These are phyloP conservation scores for Apotomis capreana DNA, from an alignment of 2,888 invertebrate genomes.

Conservation along the genomic window DNA sequence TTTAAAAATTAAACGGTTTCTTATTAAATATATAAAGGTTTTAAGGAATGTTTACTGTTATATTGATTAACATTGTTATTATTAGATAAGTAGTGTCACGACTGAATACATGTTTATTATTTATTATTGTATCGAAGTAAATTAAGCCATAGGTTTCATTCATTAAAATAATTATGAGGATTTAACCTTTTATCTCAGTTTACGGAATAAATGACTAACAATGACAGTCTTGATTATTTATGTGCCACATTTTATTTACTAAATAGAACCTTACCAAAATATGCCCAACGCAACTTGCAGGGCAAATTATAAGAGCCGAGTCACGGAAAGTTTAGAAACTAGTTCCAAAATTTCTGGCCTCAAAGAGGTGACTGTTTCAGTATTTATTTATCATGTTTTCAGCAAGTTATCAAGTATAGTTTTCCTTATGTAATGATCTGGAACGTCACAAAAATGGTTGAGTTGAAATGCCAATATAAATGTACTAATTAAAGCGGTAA, in stretches of 20 bases:
- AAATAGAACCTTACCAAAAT: background rate
- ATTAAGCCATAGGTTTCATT: constrained; percentile 43
- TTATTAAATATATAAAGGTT: constrained; percentile 28
- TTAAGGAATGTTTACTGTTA: constrained; percentile 31
- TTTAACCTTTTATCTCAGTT: constrained; percentile 30
- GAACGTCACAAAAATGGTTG: background rate
- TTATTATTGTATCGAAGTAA: constrained; percentile 49
- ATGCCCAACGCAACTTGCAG: no score
- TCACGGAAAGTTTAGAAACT: constrained; percentile 8
- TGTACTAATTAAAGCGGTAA: background rate
- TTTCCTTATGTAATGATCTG: background rate
- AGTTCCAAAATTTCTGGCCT: background rate
- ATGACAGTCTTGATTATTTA: constrained; percentile 26
- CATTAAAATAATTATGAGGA: constrained; percentile 25
- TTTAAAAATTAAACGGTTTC: constrained; percentile 2
- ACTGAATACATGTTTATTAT: constrained; percentile 49
- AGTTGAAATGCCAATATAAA: background rate
- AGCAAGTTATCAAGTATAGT: background rate
- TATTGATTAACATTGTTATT: constrained; percentile 42
- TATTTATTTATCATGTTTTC: background rate
- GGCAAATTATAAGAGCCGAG: background rate
- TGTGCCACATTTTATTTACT: background rate
- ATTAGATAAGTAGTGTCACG: constrained; percentile 50
- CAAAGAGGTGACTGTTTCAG: background rate
- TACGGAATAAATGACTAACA: constrained; percentile 44